Evolutionary conservation across 2,797 vertebrate species (phyloP), one percentile per base, ranked within the genome.

Genomic region (Scarus forsteni): DNA sequence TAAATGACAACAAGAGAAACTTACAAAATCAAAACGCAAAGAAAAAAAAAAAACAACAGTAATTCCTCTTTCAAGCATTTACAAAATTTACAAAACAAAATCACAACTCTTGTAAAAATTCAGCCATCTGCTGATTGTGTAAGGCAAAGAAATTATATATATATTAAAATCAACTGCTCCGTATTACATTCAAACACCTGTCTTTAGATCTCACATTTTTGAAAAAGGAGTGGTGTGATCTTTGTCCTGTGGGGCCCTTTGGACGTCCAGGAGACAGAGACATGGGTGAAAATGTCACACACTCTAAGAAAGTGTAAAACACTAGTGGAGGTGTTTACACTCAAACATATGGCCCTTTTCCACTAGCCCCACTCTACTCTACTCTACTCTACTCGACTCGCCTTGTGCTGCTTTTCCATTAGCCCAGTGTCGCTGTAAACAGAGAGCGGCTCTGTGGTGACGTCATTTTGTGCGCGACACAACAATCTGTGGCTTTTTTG

Each of bases 61-160:
- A 82, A 81, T 88, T 92, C 75, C 73, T 90, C 89, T 89, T 80
- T 83, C 66, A 92, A 90, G 84, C 88, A 93, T 94, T 92, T 94
- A 94, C 93, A 94, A 94, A 93, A 91, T 94, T 73, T 94, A 95
- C 92, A 94, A 92, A 90, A 85, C 76, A 88, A 90, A 93, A 90
- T 90, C 82, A 85, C 79, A 91, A 83, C 87, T 89, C 87, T 86
- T 87, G 83, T 93, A 93, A 93, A 94, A 94, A 89, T 59, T 85
- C 91, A 91, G 86, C 90, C 57, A 55, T 81, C 60, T 6, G 86
- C 90, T 88, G 90, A 93, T 79, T 68, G 87, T 85, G 79, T 93
- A 94, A 94, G 92, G 92, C 89, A 86, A 90, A 91, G 80, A 91
- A 89, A 89, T 89, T 88, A 68, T 85, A 44, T 73, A 67, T 87